A percentile compares a stretch with the other conserved stretches of the same genome.
phyloP scores from a whole-genome alignment of 2,113 vertebrate species.

The Pachycephala philippinensis region DNA sequence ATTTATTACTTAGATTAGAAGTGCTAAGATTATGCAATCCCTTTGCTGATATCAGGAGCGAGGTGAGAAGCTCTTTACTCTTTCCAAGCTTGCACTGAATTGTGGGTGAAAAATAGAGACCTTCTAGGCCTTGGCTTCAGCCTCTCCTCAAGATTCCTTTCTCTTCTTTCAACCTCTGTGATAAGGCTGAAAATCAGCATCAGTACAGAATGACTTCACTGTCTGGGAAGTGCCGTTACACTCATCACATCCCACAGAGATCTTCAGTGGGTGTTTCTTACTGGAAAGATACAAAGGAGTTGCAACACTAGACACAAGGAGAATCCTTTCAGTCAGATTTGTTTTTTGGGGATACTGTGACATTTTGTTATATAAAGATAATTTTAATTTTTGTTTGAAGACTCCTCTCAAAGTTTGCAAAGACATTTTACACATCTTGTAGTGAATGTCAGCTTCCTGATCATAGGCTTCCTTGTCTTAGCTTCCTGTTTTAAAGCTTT shows the following conservation, averaged over 20 bases:
- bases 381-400: not conserved
- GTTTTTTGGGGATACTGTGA: not conserved
- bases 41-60: not conserved
- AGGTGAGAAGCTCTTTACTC: not conserved
- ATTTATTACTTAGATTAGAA: conserved; percentile 13
- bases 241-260: not conserved
- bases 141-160: not conserved
- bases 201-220: not conserved
- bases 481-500: not conserved
- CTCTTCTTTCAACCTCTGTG: not conserved
- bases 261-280: not conserved
- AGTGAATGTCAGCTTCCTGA: not conserved
- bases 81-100: not conserved
- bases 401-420: not conserved
- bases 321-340: not conserved
- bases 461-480: not conserved
- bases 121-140: not conserved
- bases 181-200: not conserved
- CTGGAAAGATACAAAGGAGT: not conserved
- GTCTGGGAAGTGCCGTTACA: not conserved
- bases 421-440: not conserved
- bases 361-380: not conserved
- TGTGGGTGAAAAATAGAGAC: not conserved
- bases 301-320: accelerated
- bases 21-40: not conserved